Evolutionary conservation across 2,797 vertebrate genomes (phyloP).

Genomic region (Helarctos malayanus): DNA sequence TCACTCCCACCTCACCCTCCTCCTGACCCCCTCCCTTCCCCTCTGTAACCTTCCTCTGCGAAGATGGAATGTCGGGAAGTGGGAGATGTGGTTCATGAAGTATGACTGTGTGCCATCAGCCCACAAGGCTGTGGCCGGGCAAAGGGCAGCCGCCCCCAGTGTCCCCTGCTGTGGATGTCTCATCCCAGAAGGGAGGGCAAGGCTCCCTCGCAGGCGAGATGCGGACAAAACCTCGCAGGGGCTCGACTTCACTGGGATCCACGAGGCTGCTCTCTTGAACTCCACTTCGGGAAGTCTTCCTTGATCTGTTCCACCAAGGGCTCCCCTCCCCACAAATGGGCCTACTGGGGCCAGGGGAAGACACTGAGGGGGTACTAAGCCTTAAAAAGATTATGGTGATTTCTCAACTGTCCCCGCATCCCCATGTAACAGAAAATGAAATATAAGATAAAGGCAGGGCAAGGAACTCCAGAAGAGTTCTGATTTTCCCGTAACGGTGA

Average conservation of each 20-base stretch:
- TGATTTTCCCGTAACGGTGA: not conserved
- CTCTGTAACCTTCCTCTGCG: not conserved
- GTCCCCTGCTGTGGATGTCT: not conserved
- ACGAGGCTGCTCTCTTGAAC: too few relatives aligned
- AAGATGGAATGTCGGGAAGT: not conserved
- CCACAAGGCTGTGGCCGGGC: constrained; percentile 25
- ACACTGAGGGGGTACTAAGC: not conserved
- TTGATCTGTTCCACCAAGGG: not conserved
- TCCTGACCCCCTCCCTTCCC: rapidly evolving
- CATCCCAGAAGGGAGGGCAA: not conserved
- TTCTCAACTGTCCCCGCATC: not conserved
- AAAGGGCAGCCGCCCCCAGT: not conserved
- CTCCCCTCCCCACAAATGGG: not conserved
- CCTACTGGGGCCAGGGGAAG: not conserved
- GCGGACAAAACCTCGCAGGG: too few relatives aligned
- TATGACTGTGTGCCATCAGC: not conserved
- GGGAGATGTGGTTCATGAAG: not conserved
- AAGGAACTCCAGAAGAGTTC: not conserved
- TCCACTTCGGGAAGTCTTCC: not conserved
- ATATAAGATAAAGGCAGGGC: not conserved
- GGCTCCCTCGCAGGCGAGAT: not conserved
- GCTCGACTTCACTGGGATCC: not conserved
- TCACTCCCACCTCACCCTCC: not conserved
- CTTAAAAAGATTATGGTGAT: not conserved
- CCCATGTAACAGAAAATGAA: not conserved